Evolutionary conservation across 2,888 invertebrate genomes (phyloP).

Genomic region (Callimorpha dominula): DNA sequence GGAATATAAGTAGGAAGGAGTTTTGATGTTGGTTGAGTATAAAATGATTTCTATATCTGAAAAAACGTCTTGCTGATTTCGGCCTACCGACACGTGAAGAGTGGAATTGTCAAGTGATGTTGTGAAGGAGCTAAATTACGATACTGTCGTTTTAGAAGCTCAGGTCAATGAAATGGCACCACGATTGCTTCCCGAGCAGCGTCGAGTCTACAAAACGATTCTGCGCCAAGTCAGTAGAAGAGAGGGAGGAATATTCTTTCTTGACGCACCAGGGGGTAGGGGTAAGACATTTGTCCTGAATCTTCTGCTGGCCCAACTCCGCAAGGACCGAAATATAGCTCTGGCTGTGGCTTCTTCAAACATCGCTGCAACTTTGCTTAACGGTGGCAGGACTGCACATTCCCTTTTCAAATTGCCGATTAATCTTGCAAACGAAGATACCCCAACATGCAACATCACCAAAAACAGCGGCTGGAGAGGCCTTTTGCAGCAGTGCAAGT

Average conservation of each 20-base stretch:
- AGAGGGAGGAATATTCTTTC: conserved; percentile 28
- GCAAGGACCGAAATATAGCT: conserved; percentile 28
- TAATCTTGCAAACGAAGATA: conserved; percentile 16
- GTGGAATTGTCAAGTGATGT: conserved; percentile 43
- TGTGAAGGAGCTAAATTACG: conserved; percentile 35
- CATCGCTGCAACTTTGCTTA: conserved; percentile 33
- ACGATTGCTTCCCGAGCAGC: conserved; percentile 39
- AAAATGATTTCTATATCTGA: conserved; percentile 47
- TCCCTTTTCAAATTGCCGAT: conserved; percentile 45
- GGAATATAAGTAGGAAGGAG: too few species aligned
- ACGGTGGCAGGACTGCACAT: conserved; percentile 38
- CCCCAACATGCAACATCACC: too few species aligned
- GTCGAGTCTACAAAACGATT: not conserved
- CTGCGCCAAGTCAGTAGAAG: conserved; percentile 1
- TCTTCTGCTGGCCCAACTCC: conserved; percentile 35
- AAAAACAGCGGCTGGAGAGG: conserved; percentile 25
- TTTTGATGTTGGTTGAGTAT: conserved; percentile 42
- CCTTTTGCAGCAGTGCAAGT: conserved; percentile 26
- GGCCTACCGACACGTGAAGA: conserved; percentile 41
- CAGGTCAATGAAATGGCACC: conserved; percentile 49
- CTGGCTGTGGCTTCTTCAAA: conserved; percentile 37
- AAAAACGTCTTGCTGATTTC: conserved; percentile 43
- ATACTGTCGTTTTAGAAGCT: conserved; percentile 41
- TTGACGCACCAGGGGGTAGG: conserved; percentile 41
- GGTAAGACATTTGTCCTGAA: conserved; percentile 46